Percentiles rank a stretch among this genome's conserved stretches.
These are phyloP conservation scores for Danio choprae DNA, from an alignment of 2,797 vertebrate genomes.

Conservation along the genomic window DNA sequence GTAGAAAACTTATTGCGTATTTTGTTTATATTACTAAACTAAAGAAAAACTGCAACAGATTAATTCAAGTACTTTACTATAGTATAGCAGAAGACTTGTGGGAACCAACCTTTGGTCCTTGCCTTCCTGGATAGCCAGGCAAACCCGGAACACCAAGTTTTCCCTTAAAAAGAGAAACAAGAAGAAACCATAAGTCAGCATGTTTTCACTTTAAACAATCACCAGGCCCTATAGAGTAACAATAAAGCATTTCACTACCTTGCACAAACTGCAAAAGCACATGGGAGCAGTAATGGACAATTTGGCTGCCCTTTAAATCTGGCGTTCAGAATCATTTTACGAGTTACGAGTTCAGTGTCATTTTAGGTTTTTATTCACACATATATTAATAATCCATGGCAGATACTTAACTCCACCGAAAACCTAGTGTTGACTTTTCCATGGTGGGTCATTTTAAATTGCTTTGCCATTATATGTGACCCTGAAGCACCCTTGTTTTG, in stretches of 20 bases:
- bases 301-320: conserved; percentile 33
- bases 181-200: conserved; percentile 26
- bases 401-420: not conserved
- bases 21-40: too few relatives aligned
- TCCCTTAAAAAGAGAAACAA: conserved; percentile 79
- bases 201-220: not conserved
- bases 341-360: conserved; percentile 12
- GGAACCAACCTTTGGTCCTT: conserved; percentile 90
- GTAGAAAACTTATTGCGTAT: too few relatives aligned
- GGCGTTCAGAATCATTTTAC: not conserved
- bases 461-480: not conserved
- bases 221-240: not conserved
- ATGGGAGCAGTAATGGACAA: conserved; percentile 16
- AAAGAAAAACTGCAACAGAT: not conserved
- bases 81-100: not conserved
- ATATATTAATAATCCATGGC: conserved; percentile 15
- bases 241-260: conserved; percentile 5
- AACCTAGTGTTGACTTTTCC: conserved; percentile 5
- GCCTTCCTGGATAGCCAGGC: conserved; percentile 96
- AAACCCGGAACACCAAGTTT: conserved; percentile 97
- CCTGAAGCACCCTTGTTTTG: too few relatives aligned
- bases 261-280: conserved; percentile 21
- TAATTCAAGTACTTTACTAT: too few relatives aligned
- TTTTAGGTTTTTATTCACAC: conserved; percentile 13
- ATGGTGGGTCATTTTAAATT: not conserved